Conservation (phyloP, 2,888 invertebrate genomes). For the Ischnura elegans region DNA sequence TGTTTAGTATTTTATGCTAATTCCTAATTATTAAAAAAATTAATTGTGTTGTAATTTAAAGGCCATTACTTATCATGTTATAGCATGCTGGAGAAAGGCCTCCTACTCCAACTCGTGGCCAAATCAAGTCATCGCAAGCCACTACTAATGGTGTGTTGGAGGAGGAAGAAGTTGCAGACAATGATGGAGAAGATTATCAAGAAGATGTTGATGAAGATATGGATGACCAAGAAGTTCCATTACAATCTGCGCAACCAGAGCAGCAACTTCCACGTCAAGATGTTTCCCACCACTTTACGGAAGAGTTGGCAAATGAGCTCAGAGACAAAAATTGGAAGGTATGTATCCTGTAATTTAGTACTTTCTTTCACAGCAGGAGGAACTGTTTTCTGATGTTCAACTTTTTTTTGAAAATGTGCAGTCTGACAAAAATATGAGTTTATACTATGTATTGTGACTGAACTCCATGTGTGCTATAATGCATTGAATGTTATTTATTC, state of each 20-base stretch:
- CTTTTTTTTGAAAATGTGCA: too few species aligned
- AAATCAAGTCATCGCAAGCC: conserved; percentile 73
- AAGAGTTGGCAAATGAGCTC: conserved; percentile 88
- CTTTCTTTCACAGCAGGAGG: conserved; percentile 80
- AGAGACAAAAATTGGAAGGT: conserved; percentile 97
- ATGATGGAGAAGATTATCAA: conserved; percentile 76
- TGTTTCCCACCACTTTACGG: conserved; percentile 90
- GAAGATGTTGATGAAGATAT: conserved; percentile 78
- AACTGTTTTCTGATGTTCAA: too few species aligned
- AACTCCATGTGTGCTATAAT: too few species aligned
- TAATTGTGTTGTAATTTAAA: too few species aligned
- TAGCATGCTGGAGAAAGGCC: conserved; percentile 85
- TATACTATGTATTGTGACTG: too few species aligned
- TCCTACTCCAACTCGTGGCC: conserved; percentile 86
- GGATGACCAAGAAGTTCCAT: conserved; percentile 72
- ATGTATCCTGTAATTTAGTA: conserved; percentile 68
- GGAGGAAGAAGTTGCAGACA: conserved; percentile 79
- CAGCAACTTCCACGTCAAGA: conserved; percentile 90
- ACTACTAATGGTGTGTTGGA: conserved; percentile 74
- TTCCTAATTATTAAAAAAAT: too few species aligned
- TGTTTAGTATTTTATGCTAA: too few species aligned
- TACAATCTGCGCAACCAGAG: conserved; percentile 77
- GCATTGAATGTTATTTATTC: too few species aligned
- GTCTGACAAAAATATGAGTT: too few species aligned
- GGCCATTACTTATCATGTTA: too few species aligned